Base-by-base conservation (phyloP, 2,797 vertebrate species). In the Lacerta agilis region DNA sequence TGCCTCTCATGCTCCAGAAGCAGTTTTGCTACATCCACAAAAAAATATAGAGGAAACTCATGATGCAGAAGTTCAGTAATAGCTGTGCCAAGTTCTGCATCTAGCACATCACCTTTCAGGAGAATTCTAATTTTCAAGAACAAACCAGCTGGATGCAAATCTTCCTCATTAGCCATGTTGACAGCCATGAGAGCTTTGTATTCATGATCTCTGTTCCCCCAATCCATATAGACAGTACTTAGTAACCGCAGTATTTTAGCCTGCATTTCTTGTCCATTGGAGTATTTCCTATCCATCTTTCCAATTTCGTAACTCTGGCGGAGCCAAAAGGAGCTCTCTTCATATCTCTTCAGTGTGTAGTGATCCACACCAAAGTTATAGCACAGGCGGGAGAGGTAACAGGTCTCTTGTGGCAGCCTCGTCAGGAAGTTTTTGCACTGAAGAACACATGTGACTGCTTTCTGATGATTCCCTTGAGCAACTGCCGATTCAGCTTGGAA, bases 231-330 rank as follows among this genome's bases (percentile, higher is more conserved):
- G 88, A 97, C 97, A 5, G 97, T 98, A 58, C 98, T 98, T 13
- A 99, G 96, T 86, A 99, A 96, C 66, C 98, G 96, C 80, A 99
- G 96, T 85, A 97, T 95, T 95, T 98, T 98, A 85, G 98, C 98
- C 98, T 97, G 97, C 92, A 98, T 97, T 94, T 98, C 97, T 91
- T 97, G 91, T 79, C 93, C 95, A 92, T 97, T 86, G 80, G 96
- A 97, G 25, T 97, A 97, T 86, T 94, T 97, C 61, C 41, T 69
- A 92, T 97, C 97, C 92, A 96, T 97, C 95, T 97, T 99, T 38
- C 97, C 98, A 92, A 99, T 98, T 76, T 98, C 98, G 85, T 98
- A 98, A 95, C 99, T 99, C 95, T 99, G 97, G 86, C 98, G 98
- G 93, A 99, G 96, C 98, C 99, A 99, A 95, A 98, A 98, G 80